Evolutionary conservation across 2,888 invertebrate species (phyloP).

Genomic region (Parasteatoda lunata): DNA sequence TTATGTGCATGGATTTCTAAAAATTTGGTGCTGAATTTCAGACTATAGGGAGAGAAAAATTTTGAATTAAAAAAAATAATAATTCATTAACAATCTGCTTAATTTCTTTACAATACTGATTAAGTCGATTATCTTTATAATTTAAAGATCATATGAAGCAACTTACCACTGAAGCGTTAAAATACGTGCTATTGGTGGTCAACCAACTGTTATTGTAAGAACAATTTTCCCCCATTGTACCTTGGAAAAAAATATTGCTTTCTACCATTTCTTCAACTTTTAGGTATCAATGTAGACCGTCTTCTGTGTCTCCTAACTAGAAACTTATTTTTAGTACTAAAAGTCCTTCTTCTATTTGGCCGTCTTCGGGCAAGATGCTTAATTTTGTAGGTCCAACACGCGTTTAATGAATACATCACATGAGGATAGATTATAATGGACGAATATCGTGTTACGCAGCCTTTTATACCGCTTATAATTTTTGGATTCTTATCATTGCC

Average conservation of each 20-base stretch:
- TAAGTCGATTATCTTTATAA: background rate
- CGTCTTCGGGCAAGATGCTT: slow-evolving; percentile 40
- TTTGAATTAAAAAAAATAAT: too few species aligned
- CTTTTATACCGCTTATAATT: slow-evolving; percentile 26
- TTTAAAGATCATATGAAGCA: background rate
- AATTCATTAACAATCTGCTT: too few species aligned
- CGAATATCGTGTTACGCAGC: background rate
- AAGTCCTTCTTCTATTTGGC: slow-evolving; percentile 29
- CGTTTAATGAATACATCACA: slow-evolving; percentile 66
- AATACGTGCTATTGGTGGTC: slow-evolving; percentile 24
- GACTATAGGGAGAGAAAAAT: too few species aligned
- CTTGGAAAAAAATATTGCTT: slow-evolving; percentile 15
- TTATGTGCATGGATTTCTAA: too few species aligned
- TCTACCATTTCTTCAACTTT: slow-evolving; percentile 39
- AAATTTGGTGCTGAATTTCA: too few species aligned
- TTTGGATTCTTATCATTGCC: too few species aligned
- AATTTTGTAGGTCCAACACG: slow-evolving; percentile 50
- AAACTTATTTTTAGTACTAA: slow-evolving; percentile 42
- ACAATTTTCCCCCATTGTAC: slow-evolving; percentile 20
- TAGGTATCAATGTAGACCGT: slow-evolving; percentile 19
- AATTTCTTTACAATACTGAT: background rate
- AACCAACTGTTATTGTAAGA: slow-evolving; percentile 26
- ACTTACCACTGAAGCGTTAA: slow-evolving; percentile 37
- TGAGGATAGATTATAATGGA: slow-evolving; percentile 60
- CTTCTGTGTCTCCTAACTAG: slow-evolving; percentile 48